Conservation (phyloP, 1,140 invertebrate genomes). For the Polypedilum vanderplanki region DNA sequence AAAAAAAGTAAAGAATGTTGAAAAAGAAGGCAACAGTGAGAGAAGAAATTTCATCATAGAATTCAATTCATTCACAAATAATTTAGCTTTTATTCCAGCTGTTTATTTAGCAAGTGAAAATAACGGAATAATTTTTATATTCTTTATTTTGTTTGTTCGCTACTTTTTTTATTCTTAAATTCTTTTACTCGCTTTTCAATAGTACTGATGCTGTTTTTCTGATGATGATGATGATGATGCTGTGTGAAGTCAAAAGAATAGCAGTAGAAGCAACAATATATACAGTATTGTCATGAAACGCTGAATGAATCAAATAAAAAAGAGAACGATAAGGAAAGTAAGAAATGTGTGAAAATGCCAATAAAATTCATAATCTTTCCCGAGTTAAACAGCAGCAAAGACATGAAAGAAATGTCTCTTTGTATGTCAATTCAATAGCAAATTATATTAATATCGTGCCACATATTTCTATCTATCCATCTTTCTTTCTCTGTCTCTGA, state of each 20-base stretch:
- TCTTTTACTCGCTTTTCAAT: neutral
- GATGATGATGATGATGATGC: neutral
- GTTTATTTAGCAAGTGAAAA: conserved; percentile 26
- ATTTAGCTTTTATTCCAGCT: conserved; percentile 14
- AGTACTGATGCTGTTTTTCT: neutral
- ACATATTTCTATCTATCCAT: too few species aligned
- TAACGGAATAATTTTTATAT: conserved; percentile 21
- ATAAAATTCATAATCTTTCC: neutral
- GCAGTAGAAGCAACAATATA: neutral
- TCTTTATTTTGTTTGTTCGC: conserved; percentile 4
- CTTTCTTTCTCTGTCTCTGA: too few species aligned
- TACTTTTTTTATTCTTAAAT: neutral
- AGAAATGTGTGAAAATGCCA: conserved; percentile 16
- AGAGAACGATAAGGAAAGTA: neutral
- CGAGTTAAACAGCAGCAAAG: neutral
- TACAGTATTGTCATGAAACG: neutral
- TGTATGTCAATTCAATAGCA: neutral
- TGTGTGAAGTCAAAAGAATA: neutral
- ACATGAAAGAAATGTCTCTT: neutral
- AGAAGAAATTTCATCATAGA: neutral
- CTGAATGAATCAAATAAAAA: neutral
- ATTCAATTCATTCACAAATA: conserved; percentile 24
- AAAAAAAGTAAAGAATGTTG: neutral
- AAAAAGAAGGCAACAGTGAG: neutral
- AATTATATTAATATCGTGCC: too few species aligned